Evolutionary conservation across 2,888 invertebrate species (phyloP).

Genomic region (Drosophila kanekoi): DNA sequence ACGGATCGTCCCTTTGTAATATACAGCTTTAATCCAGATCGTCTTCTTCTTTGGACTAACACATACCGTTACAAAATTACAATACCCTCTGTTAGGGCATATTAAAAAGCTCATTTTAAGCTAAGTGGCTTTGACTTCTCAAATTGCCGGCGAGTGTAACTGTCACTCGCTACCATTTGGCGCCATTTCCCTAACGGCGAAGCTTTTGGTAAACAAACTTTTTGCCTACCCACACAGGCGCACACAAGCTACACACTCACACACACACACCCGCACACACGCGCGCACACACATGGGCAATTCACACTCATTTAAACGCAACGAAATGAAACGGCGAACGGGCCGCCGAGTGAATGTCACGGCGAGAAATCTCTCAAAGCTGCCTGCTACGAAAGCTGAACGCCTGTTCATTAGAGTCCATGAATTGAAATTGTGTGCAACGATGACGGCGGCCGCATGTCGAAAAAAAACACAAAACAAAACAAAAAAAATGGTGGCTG

Average conservation of each 20-base stretch:
- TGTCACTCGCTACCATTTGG: slow-evolving; percentile 34
- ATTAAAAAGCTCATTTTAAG: slow-evolving; percentile 30
- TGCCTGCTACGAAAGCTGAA: slow-evolving; percentile 55
- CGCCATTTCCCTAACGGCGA: slow-evolving; percentile 34
- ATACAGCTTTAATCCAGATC: too few relatives aligned
- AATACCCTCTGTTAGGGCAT: neutral
- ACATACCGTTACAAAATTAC: neutral
- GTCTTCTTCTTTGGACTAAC: too few relatives aligned
- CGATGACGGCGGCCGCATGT: slow-evolving; percentile 64
- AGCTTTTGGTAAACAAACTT: slow-evolving; percentile 49
- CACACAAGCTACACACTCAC: slow-evolving; percentile 6
- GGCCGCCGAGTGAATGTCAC: slow-evolving; percentile 68
- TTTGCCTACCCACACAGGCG: slow-evolving; percentile 22
- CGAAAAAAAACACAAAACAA: slow-evolving; percentile 26
- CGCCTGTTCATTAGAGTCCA: slow-evolving; percentile 85
- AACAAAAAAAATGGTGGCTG: slow-evolving; percentile 34
- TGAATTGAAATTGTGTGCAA: slow-evolving; percentile 83
- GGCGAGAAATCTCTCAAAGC: slow-evolving; percentile 57
- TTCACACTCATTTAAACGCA: slow-evolving; percentile 69
- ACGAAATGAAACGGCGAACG: slow-evolving; percentile 59
- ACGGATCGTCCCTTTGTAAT: too few relatives aligned
- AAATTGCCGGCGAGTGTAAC: slow-evolving; percentile 16
- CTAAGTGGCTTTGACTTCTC: slow-evolving; percentile 33
- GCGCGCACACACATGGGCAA: slow-evolving; percentile 25
- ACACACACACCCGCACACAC: slow-evolving; percentile 14